These are phyloP conservation scores for Serinus canaria DNA, from an alignment of 2,113 vertebrate genomes.

Conservation along the genomic window DNA sequence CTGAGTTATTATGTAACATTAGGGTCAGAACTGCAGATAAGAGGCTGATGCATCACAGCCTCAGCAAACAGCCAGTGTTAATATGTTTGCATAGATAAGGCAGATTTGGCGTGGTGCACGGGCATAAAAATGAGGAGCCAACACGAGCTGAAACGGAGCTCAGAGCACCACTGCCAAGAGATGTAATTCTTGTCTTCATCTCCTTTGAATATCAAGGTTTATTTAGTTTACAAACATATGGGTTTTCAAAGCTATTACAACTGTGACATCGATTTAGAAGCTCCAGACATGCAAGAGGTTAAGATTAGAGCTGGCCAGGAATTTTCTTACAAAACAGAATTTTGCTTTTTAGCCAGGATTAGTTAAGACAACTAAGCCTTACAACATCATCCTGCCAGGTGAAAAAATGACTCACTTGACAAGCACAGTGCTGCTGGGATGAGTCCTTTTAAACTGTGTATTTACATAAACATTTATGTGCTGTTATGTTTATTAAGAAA, in stretches of 20 bases:
- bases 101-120: slow-evolving; percentile 42
- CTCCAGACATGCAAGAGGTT: slow-evolving; percentile 62
- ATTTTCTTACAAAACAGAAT: slow-evolving; percentile 65
- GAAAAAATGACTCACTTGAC: slow-evolving; percentile 62
- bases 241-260: slow-evolving; percentile 63
- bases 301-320: slow-evolving; percentile 64
- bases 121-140: slow-evolving; percentile 56
- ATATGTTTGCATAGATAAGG: slow-evolving; percentile 61
- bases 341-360: slow-evolving; percentile 67
- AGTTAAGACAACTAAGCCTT: slow-evolving; percentile 55
- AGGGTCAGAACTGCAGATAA: slow-evolving; percentile 44
- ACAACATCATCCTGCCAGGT: slow-evolving; percentile 65
- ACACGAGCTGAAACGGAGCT: slow-evolving; percentile 57
- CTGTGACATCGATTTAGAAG: slow-evolving; percentile 63
- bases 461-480: slow-evolving; percentile 37
- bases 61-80: slow-evolving; percentile 35
- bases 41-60: slow-evolving; percentile 24
- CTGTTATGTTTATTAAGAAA: background rate
- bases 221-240: slow-evolving; percentile 69
- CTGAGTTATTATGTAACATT: slow-evolving; percentile 11
- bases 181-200: slow-evolving; percentile 68
- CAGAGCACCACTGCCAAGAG: slow-evolving; percentile 60
- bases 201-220: slow-evolving; percentile 70
- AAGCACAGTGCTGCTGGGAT: slow-evolving; percentile 34
- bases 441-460: background rate